Evolutionary conservation across 2,797 vertebrate genomes (phyloP).

Genomic region (Graptemys geographica): DNA sequence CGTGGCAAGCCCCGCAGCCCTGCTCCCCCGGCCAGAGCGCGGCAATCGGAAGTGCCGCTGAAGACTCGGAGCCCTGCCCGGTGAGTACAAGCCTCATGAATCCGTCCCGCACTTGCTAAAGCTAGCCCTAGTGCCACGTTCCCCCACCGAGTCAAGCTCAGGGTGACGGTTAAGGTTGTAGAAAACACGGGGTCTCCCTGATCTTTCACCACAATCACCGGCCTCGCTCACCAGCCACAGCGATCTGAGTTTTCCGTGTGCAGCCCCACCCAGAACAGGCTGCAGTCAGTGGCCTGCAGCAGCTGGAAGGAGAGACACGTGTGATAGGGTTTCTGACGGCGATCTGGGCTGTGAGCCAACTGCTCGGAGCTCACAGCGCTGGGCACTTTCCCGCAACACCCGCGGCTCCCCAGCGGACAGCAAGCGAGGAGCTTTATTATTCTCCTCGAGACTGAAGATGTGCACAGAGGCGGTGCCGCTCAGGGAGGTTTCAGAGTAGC

Average conservation of each 20-base stretch:
- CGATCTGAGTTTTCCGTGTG: slow-evolving; percentile 75
- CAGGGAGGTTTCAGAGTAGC: slow-evolving; percentile 68
- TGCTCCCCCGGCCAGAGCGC: too few relatives aligned
- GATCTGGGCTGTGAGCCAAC: too few relatives aligned
- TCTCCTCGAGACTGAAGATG: slow-evolving; percentile 88
- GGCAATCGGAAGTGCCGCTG: too few relatives aligned
- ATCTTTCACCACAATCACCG: slow-evolving; percentile 53
- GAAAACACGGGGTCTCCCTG: slow-evolving; percentile 65
- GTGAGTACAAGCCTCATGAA: too few relatives aligned
- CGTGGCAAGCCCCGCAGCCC: too few relatives aligned
- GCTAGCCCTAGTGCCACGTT: too few relatives aligned
- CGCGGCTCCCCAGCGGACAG: too few relatives aligned
- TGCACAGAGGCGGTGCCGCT: slow-evolving; percentile 87
- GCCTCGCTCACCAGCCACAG: slow-evolving; percentile 22
- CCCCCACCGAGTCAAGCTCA: background rate
- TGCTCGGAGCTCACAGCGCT: too few relatives aligned
- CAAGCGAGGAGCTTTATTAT: slow-evolving; percentile 86
- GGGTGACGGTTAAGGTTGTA: slow-evolving; percentile 55
- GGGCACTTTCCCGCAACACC: too few relatives aligned
- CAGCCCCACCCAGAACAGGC: slow-evolving; percentile 37
- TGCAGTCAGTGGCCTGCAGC: slow-evolving; percentile 42
- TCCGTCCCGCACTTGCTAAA: too few relatives aligned
- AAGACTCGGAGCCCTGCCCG: too few relatives aligned
- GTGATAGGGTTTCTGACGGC: slow-evolving; percentile 20
- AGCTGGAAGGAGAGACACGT: slow-evolving; percentile 73